phyloP scores from a whole-genome alignment of 2,797 vertebrate species.

The Coreius guichenoti region DNA sequence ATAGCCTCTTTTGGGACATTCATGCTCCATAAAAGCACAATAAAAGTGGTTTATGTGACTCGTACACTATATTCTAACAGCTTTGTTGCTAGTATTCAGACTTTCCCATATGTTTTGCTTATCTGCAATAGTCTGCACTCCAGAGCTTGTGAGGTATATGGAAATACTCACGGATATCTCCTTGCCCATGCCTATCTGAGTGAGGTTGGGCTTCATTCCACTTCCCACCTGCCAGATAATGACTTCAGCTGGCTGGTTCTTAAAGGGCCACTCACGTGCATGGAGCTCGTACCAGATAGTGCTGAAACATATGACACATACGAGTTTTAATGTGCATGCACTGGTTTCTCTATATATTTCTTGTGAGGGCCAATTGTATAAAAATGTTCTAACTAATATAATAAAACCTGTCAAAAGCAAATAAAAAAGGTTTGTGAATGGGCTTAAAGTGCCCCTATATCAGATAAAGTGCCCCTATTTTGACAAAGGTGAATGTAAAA shows the following conservation, averaged over 20 bases:
- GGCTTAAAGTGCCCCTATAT: not conserved
- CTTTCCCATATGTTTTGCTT: not conserved
- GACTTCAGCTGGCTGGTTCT: slow-evolving; percentile 96
- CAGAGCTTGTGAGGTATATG: not conserved
- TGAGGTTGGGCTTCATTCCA: slow-evolving; percentile 96
- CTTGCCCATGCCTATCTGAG: slow-evolving; percentile 96
- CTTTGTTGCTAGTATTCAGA: not conserved
- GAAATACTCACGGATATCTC: slow-evolving; percentile 91
- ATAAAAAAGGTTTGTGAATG: not conserved
- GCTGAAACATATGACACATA: slow-evolving; percentile 71
- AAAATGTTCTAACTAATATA: not conserved
- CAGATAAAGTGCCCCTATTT: no score
- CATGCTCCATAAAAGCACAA: not conserved
- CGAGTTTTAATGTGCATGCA: not conserved
- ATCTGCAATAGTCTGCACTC: not conserved
- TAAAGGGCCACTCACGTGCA: slow-evolving; percentile 98
- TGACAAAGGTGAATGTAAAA: not conserved
- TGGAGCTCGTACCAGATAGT: slow-evolving; percentile 99
- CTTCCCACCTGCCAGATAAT: slow-evolving; percentile 98
- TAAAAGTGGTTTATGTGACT: not conserved
- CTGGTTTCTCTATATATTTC: not conserved
- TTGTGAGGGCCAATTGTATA: not conserved
- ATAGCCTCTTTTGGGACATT: not conserved
- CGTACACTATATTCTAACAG: not conserved
- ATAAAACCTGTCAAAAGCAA: not conserved